phyloP scores from a whole-genome alignment of 2,113 vertebrate genomes.

The Zapus hudsonius region DNA sequence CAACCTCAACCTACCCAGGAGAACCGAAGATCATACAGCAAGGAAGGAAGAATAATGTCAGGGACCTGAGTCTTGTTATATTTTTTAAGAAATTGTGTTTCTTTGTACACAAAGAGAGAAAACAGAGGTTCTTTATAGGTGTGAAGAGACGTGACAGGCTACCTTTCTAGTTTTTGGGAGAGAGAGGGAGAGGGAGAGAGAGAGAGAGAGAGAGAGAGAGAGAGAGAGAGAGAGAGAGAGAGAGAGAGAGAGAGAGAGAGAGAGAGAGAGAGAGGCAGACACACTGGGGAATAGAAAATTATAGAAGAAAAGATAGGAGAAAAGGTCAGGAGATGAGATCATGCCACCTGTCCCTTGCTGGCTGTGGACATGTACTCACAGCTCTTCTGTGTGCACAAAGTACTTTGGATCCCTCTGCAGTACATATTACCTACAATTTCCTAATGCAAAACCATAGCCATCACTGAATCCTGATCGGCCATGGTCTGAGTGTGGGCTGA shows the following conservation, averaged over 20 bases:
- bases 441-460: not conserved
- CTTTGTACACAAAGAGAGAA: not conserved
- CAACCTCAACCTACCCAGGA: conserved; percentile 7
- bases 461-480: not conserved
- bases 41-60: not conserved
- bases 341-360: not conserved
- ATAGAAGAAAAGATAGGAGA: not conserved
- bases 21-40: not conserved
- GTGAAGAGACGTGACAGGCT: not conserved
- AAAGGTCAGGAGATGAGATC: not conserved
- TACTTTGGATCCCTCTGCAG: not conserved
- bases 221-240: not conserved
- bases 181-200: not conserved
- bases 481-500: not conserved
- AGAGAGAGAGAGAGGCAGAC: too few species aligned
- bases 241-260: not conserved
- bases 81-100: not conserved
- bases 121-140: not conserved
- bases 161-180: not conserved
- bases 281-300: not conserved
- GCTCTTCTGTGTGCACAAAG: not conserved
- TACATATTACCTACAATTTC: not conserved
- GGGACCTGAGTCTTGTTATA: not conserved
- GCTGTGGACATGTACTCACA: not conserved
- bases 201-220: not conserved